phyloP scores from a whole-genome alignment of 2,797 vertebrate species.

The Eulemur coronatus region DNA sequence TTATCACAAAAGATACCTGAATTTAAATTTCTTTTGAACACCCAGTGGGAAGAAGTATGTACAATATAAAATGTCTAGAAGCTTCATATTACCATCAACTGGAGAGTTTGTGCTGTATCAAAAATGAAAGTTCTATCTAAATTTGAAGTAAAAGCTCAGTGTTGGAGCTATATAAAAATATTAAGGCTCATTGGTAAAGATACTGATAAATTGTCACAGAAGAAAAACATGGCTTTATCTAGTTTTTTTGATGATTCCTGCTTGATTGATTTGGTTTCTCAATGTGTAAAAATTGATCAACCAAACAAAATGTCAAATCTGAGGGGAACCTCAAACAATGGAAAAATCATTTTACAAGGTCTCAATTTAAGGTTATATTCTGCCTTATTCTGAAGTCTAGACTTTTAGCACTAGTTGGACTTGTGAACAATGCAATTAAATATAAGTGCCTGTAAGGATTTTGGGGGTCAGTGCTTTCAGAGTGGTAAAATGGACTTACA shows the following conservation, averaged over 20 bases:
- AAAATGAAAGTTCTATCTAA: slow-evolving; percentile 50
- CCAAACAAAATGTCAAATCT: slow-evolving; percentile 30
- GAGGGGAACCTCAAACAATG: slow-evolving; percentile 2
- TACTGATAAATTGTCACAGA: slow-evolving; percentile 55
- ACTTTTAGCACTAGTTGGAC: not conserved
- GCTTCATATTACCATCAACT: slow-evolving; percentile 64
- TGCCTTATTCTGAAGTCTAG: slow-evolving; percentile 43
- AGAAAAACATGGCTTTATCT: slow-evolving; percentile 64
- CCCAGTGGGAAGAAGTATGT: slow-evolving; percentile 60
- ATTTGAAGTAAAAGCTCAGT: slow-evolving; percentile 63
- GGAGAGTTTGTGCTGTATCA: slow-evolving; percentile 48
- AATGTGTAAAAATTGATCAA: slow-evolving; percentile 48
- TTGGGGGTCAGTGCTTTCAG: slow-evolving; percentile 38
- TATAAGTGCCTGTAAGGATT: slow-evolving; percentile 61
- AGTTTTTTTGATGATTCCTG: slow-evolving; percentile 3
- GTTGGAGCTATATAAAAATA: slow-evolving; percentile 63
- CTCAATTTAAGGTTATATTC: not conserved
- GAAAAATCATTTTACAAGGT: not conserved
- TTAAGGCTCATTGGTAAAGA: slow-evolving; percentile 80
- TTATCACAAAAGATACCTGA: slow-evolving; percentile 66
- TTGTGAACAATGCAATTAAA: slow-evolving; percentile 48
- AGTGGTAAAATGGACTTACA: not conserved
- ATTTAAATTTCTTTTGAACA: slow-evolving; percentile 66
- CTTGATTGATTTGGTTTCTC: slow-evolving; percentile 31
- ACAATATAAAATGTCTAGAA: slow-evolving; percentile 70